Evolutionary conservation across 2,888 invertebrate genomes (phyloP).

Genomic region (Dasypolia templi): DNA sequence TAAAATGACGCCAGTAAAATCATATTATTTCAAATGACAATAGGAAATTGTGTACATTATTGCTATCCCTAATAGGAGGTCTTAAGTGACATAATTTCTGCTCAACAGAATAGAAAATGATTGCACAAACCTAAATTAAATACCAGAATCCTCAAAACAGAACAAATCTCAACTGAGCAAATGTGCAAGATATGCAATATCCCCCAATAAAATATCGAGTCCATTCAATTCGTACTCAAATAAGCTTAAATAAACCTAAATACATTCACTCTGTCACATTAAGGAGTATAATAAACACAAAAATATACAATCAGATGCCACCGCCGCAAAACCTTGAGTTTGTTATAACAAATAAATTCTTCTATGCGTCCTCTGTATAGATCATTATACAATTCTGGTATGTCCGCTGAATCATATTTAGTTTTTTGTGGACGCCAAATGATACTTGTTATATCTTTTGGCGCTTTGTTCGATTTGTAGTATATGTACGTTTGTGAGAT

Average conservation of each 20-base stretch:
- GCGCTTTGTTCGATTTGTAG: constrained; percentile 63
- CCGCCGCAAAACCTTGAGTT: constrained; percentile 77
- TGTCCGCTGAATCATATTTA: constrained; percentile 70
- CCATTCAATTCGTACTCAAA: constrained; percentile 60
- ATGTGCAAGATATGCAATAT: constrained; percentile 44
- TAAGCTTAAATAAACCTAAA: constrained; percentile 68
- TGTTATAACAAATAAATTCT: constrained; percentile 69
- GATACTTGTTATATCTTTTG: constrained; percentile 71
- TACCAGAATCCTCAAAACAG: not conserved
- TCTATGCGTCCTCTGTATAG: constrained; percentile 65
- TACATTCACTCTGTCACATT: constrained; percentile 87
- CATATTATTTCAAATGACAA: constrained; percentile 8
- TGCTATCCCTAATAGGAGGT: not conserved
- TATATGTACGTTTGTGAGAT: constrained; percentile 64
- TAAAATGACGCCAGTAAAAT: not conserved
- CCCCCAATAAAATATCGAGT: constrained; percentile 41
- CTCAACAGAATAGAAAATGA: not conserved
- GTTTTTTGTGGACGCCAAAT: constrained; percentile 63
- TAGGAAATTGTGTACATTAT: constrained; percentile 9
- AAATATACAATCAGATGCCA: constrained; percentile 80
- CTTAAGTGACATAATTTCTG: not conserved
- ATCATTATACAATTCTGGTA: constrained; percentile 74
- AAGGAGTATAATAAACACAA: constrained; percentile 81
- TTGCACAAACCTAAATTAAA: constrained; percentile 8
- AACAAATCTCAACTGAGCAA: not conserved